Conservation (phyloP, 2,888 invertebrate species). For the Eilema griseolum region DNA sequence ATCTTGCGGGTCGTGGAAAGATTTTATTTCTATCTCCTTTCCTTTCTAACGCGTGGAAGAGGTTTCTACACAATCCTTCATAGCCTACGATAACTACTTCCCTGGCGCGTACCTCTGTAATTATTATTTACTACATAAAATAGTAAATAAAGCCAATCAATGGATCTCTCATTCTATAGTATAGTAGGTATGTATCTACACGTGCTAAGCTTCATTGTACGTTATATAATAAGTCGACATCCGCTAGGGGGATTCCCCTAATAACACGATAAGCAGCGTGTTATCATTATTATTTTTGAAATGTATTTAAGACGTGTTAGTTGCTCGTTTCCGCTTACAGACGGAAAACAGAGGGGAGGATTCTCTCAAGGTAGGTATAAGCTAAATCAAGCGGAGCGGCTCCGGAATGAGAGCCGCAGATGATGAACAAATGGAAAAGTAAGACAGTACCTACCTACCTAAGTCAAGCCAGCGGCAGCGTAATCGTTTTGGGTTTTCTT, state of each 20-base stretch:
- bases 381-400: too few species aligned
- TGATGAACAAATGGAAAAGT: not conserved
- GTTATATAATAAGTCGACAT: not conserved
- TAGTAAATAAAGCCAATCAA: not conserved
- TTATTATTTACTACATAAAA: not conserved
- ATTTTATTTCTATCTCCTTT: too few species aligned
- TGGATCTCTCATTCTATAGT: not conserved
- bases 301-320: not conserved
- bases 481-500: not conserved
- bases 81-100: too few species aligned
- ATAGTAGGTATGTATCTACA: not conserved
- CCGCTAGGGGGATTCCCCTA: conserved; percentile 1
- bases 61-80: not conserved
- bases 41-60: too few species aligned
- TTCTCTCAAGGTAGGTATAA: too few species aligned
- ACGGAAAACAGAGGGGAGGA: too few species aligned
- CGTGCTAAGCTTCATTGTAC: not conserved
- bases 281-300: not conserved
- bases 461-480: not conserved
- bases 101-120: too few species aligned
- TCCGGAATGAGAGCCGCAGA: not conserved
- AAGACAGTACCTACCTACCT: not conserved
- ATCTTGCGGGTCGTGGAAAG: too few species aligned
- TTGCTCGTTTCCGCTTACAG: not conserved
- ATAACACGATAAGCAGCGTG: not conserved